phyloP scores from a whole-genome alignment of 2,888 invertebrate genomes.

The Harpalus rufipes region DNA sequence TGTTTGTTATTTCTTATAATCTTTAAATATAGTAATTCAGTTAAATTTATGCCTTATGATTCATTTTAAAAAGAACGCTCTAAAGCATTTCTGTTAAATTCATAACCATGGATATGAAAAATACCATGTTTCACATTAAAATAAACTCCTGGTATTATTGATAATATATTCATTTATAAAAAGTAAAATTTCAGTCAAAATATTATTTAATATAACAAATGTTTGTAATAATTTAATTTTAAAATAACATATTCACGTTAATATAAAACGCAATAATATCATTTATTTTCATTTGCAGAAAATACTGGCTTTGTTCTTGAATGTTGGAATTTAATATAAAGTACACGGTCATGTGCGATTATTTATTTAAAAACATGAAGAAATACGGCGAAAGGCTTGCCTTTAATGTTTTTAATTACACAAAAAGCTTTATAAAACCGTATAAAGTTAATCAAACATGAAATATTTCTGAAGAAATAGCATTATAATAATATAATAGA shows the following conservation, averaged over 20 bases:
- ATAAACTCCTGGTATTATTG: too few relatives aligned
- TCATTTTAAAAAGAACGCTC: too few relatives aligned
- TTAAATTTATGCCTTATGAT: too few relatives aligned
- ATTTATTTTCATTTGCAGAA: slow-evolving; percentile 31
- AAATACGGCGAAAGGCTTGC: slow-evolving; percentile 13
- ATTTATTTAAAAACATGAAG: slow-evolving; percentile 23
- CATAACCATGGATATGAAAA: too few relatives aligned
- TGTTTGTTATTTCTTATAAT: too few relatives aligned
- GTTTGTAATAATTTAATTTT: background rate
- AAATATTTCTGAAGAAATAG: slow-evolving; percentile 4
- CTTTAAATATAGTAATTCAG: too few relatives aligned
- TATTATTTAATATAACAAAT: background rate
- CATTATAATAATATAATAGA: background rate
- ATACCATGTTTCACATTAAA: too few relatives aligned
- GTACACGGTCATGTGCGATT: slow-evolving; percentile 25
- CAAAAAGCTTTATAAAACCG: slow-evolving; percentile 37
- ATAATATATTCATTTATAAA: background rate
- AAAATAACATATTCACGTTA: slow-evolving; percentile 15
- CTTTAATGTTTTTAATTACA: slow-evolving; percentile 45
- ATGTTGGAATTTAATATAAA: background rate
- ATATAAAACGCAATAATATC: background rate
- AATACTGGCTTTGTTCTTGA: slow-evolving; percentile 4
- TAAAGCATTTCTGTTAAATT: too few relatives aligned
- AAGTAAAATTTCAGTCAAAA: background rate
- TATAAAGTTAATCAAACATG: slow-evolving; percentile 41